Evolutionary conservation across 1,140 invertebrate species (phyloP).

Genomic region (Coptotermes formosanus): DNA sequence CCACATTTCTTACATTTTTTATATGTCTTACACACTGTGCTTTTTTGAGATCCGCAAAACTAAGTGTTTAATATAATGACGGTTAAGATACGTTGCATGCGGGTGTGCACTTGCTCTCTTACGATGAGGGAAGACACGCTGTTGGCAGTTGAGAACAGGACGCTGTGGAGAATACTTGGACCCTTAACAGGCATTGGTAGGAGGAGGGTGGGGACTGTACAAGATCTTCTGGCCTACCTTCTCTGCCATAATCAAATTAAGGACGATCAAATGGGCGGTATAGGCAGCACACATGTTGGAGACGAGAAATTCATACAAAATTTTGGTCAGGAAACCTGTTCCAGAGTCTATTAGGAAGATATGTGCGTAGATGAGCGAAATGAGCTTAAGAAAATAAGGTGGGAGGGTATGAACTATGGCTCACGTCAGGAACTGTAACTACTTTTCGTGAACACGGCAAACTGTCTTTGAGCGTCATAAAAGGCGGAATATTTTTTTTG

Average conservation of each 20-base stretch:
- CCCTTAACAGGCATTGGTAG: not conserved
- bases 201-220: not conserved
- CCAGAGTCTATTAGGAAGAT: not conserved
- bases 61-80: too few species aligned
- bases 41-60: too few species aligned
- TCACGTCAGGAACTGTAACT: not conserved
- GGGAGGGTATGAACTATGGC: not conserved
- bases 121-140: not conserved
- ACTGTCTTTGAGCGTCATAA: not conserved
- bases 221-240: not conserved
- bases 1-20: too few species aligned
- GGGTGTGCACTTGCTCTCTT: not conserved
- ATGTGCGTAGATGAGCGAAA: too few species aligned
- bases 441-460: not conserved
- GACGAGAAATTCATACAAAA: not conserved
- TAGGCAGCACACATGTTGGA: not conserved
- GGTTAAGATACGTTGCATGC: not conserved
- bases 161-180: not conserved
- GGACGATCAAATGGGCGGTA: not conserved
- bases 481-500: not conserved
- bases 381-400: not conserved
- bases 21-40: too few species aligned
- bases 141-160: not conserved
- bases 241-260: not conserved
- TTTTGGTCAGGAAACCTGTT: not conserved